These are phyloP conservation scores for Trichoplusia ni DNA, from an alignment of 1,140 invertebrate species.

Conservation along the genomic window DNA sequence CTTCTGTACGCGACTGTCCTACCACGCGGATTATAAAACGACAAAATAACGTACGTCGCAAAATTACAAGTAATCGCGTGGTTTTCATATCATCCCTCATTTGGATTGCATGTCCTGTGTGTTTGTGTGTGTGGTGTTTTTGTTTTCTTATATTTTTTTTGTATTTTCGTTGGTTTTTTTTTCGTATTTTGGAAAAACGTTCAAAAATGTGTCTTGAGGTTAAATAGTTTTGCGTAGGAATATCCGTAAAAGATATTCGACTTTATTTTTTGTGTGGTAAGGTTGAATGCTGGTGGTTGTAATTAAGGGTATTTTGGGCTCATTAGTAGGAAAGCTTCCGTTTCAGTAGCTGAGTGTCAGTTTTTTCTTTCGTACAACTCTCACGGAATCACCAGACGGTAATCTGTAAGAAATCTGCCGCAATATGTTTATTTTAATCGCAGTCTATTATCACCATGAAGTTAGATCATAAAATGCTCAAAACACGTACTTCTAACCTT, in stretches of 20 bases:
- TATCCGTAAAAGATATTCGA: slow-evolving; percentile 11
- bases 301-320: slow-evolving; percentile 7
- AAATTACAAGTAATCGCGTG: slow-evolving; percentile 6
- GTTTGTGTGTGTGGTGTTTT: slow-evolving; percentile 28
- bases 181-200: too few species aligned
- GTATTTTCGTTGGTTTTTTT: too few species aligned
- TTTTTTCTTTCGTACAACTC: too few species aligned
- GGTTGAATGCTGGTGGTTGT: not conserved
- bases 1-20: slow-evolving; percentile 20
- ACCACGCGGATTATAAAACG: slow-evolving; percentile 30
- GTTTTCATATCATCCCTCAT: slow-evolving; percentile 11
- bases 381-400: too few species aligned
- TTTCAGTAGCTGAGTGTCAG: slow-evolving; percentile 17
- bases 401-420: too few species aligned
- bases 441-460: too few species aligned
- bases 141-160: not conserved
- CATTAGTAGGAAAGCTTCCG: slow-evolving; percentile 33
- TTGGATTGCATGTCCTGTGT: slow-evolving; percentile 3
- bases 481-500: too few species aligned
- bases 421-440: too few species aligned
- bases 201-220: too few species aligned
- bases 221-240: too few species aligned
- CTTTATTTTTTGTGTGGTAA: slow-evolving; percentile 20
- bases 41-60: slow-evolving; percentile 59
- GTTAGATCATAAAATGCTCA: too few species aligned